These are phyloP conservation scores for Eutrigla gurnardus DNA, from an alignment of 2,797 vertebrate species.

Conservation along the genomic window DNA sequence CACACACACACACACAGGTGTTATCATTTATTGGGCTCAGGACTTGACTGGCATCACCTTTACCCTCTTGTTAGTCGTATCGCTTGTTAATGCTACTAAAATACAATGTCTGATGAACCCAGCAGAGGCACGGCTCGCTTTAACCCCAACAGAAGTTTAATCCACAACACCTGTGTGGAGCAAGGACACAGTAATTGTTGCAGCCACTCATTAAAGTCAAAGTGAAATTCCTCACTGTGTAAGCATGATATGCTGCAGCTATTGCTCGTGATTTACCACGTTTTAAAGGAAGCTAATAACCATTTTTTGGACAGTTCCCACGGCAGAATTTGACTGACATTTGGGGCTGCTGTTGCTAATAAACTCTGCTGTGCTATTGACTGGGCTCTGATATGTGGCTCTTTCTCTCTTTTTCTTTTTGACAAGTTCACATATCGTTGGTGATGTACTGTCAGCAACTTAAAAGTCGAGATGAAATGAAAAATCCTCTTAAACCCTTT, in stretches of 20 bases:
- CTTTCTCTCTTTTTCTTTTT: not conserved
- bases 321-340: not conserved
- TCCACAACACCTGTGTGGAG: constrained; percentile 3
- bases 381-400: too few relatives aligned
- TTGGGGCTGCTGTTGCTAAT: not conserved
- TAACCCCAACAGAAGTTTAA: constrained; percentile 1
- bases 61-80: not conserved
- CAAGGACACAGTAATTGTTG: not conserved
- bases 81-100: not conserved
- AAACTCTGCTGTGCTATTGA: not conserved
- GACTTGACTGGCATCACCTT: constrained; percentile 8
- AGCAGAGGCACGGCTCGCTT: constrained; percentile 1
- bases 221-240: not conserved
- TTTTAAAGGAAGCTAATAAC: not conserved
- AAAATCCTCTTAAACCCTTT: too few relatives aligned
- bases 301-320: not conserved
- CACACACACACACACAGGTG: not conserved
- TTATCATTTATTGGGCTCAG: not conserved
- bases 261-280: not conserved
- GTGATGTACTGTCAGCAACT: not conserved
- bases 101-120: not conserved
- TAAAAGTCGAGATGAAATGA: not conserved
- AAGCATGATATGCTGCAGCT: not conserved
- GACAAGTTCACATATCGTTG: not conserved
- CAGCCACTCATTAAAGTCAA: not conserved